Evolutionary conservation across 2,797 vertebrate species (phyloP).

Genomic region (Microhierax caerulescens): DNA sequence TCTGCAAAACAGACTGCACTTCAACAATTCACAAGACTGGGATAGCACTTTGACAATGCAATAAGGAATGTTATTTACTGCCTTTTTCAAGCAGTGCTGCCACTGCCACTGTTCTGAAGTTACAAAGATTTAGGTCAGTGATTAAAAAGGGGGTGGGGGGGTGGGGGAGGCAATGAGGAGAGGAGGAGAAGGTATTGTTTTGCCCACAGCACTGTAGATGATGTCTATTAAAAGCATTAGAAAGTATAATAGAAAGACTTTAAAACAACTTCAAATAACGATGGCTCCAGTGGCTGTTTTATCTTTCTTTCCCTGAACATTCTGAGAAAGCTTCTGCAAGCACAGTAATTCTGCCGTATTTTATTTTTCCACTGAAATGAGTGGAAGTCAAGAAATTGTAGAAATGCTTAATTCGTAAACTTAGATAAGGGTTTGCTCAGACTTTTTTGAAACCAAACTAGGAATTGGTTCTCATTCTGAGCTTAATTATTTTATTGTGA

Average conservation of each 20-base stretch:
- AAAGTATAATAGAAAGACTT: neutral
- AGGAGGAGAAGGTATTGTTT: neutral
- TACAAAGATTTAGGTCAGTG: neutral
- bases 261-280: neutral
- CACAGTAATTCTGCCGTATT: neutral
- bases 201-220: neutral
- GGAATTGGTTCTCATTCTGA: neutral
- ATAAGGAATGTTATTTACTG: neutral
- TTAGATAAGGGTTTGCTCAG: neutral
- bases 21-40: neutral
- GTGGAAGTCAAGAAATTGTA: neutral
- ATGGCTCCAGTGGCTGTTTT: neutral
- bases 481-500: neutral
- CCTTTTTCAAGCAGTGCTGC: neutral
- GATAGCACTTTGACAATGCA: neutral
- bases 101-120: neutral
- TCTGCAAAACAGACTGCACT: rapidly evolving
- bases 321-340: neutral
- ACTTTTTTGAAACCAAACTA: neutral
- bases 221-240: neutral
- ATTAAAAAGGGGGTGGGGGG: neutral
- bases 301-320: neutral
- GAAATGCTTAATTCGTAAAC: neutral
- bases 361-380: neutral
- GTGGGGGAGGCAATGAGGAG: no score